Conservation (phyloP, 1,140 invertebrate species). For the Hycleus cichorii region DNA sequence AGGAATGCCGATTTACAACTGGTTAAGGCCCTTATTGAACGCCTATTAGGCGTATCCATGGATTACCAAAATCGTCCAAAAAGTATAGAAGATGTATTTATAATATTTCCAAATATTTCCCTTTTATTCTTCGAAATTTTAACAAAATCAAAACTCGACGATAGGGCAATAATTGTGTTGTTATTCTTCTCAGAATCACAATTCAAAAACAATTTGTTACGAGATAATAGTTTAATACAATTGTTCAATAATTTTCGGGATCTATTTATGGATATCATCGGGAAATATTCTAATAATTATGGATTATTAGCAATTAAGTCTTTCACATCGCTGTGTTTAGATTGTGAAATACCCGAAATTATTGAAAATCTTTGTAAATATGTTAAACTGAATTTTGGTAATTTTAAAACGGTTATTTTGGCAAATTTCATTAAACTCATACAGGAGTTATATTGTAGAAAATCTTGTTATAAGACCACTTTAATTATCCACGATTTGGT, state of each 20-base stretch:
- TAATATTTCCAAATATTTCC: slow-evolving; percentile 16
- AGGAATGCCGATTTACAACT: slow-evolving; percentile 27
- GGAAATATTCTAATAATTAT: slow-evolving; percentile 18
- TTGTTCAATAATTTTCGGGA: slow-evolving; percentile 14
- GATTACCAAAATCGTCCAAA: slow-evolving; percentile 18
- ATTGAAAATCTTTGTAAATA: slow-evolving; percentile 12
- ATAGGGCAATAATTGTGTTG: slow-evolving; percentile 18
- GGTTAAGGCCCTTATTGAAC: slow-evolving; percentile 22
- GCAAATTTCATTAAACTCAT: slow-evolving; percentile 18
- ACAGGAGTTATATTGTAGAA: slow-evolving; percentile 22
- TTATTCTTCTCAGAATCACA: slow-evolving; percentile 27
- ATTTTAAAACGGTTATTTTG: slow-evolving; percentile 15
- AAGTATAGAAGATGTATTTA: slow-evolving; percentile 20
- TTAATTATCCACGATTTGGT: not conserved
- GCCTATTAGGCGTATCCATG: slow-evolving; percentile 21
- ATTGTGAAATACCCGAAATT: slow-evolving; percentile 11
- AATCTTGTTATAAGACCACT: too few species aligned
- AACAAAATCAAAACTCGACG: slow-evolving; percentile 1
- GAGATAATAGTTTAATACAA: not conserved
- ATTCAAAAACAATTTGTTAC: slow-evolving; percentile 7
- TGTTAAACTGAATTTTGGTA: slow-evolving; percentile 13
- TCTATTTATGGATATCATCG: slow-evolving; percentile 19
- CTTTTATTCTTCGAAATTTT: slow-evolving; percentile 17
- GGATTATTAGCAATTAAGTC: slow-evolving; percentile 21
- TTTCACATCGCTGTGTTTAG: slow-evolving; percentile 16